These are phyloP conservation scores for Agapornis roseicollis DNA, from an alignment of 2,113 vertebrate genomes.

Conservation along the genomic window DNA sequence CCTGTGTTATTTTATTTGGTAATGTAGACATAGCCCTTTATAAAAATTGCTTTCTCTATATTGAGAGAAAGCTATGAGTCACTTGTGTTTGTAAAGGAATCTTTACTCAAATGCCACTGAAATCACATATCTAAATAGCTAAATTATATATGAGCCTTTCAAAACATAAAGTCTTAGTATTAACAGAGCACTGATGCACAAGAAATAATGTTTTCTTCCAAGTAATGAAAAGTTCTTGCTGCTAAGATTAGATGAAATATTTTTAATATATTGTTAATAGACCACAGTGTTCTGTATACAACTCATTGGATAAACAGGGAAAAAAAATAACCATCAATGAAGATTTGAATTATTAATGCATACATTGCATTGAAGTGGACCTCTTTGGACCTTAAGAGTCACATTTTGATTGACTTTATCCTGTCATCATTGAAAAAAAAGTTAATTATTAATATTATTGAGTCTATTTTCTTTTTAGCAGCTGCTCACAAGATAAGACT, in stretches of 20 bases:
- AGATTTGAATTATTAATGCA: slow-evolving; percentile 20
- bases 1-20: not conserved
- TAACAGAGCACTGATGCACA: slow-evolving; percentile 4
- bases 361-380: not conserved
- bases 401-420: not conserved
- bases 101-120: not conserved
- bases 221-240: not conserved
- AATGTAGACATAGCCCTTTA: not conserved
- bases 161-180: not conserved
- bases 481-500: not conserved
- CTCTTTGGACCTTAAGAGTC: not conserved
- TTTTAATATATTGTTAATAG: not conserved
- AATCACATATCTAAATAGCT: not conserved
- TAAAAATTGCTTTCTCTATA: not conserved
- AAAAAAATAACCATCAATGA: not conserved
- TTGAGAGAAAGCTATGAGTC: not conserved
- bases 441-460: not conserved
- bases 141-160: not conserved
- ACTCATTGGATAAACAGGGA: not conserved
- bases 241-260: not conserved
- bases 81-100: not conserved
- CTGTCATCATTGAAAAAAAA: not conserved
- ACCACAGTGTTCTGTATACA: not conserved
- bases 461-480: not conserved
- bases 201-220: not conserved